A percentile compares a stretch with the other conserved stretches of the same genome.
Conservation (phyloP, 2,888 invertebrate genomes). For the Yponomeuta sedellus region DNA sequence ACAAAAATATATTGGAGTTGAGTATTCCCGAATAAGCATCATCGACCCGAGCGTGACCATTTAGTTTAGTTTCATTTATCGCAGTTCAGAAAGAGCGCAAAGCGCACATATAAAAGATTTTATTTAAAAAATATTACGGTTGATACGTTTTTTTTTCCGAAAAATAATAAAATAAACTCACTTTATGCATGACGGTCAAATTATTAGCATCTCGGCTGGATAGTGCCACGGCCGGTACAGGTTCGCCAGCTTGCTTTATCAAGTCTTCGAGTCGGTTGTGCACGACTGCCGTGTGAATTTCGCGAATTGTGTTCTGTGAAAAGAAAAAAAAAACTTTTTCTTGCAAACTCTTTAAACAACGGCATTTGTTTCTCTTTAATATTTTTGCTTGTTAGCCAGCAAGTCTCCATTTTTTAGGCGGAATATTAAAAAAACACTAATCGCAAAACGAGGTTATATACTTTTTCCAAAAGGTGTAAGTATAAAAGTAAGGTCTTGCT, state of each 20-base stretch:
- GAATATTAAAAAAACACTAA: too few relatives aligned
- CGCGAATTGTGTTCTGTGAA: slow-evolving; percentile 85
- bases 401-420: too few relatives aligned
- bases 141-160: background rate
- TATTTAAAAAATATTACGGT: too few relatives aligned
- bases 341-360: too few relatives aligned
- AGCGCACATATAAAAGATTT: too few relatives aligned
- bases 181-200: slow-evolving; percentile 91
- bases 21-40: background rate
- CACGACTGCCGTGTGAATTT: slow-evolving; percentile 86
- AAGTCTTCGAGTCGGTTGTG: slow-evolving; percentile 85
- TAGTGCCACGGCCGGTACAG: slow-evolving; percentile 82
- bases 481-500: too few relatives aligned
- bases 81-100: too few relatives aligned
- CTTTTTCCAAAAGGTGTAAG: too few relatives aligned
- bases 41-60: too few relatives aligned
- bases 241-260: slow-evolving; percentile 79
- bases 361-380: too few relatives aligned
- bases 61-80: background rate
- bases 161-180: slow-evolving; percentile 34
- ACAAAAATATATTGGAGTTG: slow-evolving; percentile 89
- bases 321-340: background rate
- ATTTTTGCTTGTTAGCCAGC: background rate
- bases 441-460: too few relatives aligned
- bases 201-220: slow-evolving; percentile 88